phyloP scores from a whole-genome alignment of 92 coral and sea anemone species.

The Phymanthus crucifer region DNA sequence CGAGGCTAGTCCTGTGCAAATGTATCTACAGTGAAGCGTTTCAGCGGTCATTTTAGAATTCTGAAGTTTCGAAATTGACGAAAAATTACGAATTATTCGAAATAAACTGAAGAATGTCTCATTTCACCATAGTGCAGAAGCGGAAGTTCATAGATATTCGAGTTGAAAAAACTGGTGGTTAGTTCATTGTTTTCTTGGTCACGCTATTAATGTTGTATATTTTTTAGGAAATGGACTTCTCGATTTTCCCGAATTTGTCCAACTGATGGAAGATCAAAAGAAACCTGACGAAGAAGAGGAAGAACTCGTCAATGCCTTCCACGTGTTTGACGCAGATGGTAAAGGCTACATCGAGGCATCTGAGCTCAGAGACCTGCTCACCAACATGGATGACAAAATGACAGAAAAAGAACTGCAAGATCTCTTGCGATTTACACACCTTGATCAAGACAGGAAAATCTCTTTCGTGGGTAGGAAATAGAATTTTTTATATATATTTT shows the following conservation, averaged over 20 bases:
- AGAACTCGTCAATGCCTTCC: constrained; percentile 65
- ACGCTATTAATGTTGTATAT: not conserved
- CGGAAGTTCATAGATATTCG: too few species aligned
- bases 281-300: constrained; percentile 63
- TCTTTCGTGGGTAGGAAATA: constrained; percentile 50
- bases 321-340: constrained; percentile 68
- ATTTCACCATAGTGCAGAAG: too few species aligned
- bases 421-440: constrained; percentile 33
- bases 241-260: constrained; percentile 64
- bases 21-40: too few species aligned
- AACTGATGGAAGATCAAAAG: constrained; percentile 51
- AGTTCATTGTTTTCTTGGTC: too few species aligned
- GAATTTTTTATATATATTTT: too few species aligned
- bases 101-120: too few species aligned
- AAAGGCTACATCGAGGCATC: constrained; percentile 72
- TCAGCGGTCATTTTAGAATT: too few species aligned
- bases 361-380: constrained; percentile 60
- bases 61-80: too few species aligned
- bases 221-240: constrained; percentile 69
- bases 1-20: too few species aligned
- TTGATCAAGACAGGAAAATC: constrained; percentile 55
- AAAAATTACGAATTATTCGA: too few species aligned
- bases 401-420: constrained; percentile 58
- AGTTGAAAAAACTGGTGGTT: too few species aligned
- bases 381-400: constrained; percentile 63